Evolutionary conservation across 2,888 invertebrate genomes (phyloP).

Genomic region (Plusia festucae): DNA sequence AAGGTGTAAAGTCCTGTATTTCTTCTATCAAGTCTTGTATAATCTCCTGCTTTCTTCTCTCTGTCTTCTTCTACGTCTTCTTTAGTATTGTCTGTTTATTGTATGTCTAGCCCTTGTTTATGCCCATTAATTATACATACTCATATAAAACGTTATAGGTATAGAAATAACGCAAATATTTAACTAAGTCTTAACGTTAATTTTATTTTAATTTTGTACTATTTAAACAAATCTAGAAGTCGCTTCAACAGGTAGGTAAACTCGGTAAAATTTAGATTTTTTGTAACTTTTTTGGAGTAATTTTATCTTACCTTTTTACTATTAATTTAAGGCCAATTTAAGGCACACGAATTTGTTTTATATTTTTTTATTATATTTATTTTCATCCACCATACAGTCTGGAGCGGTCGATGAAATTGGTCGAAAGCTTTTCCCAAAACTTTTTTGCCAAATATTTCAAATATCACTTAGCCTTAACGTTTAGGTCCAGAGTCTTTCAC

Average conservation of each 20-base stretch:
- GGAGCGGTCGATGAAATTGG: slow-evolving; percentile 86
- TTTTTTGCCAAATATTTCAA: slow-evolving; percentile 84
- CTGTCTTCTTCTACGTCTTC: slow-evolving; percentile 58
- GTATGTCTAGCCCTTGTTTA: slow-evolving; percentile 76
- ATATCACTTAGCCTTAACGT: slow-evolving; percentile 87
- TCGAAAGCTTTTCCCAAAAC: slow-evolving; percentile 83
- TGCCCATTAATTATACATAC: slow-evolving; percentile 84
- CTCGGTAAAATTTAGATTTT: slow-evolving; percentile 84
- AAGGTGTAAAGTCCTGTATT: slow-evolving; percentile 53
- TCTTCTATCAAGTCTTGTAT: slow-evolving; percentile 55
- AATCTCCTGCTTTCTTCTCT: slow-evolving; percentile 53
- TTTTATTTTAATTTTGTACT: slow-evolving; percentile 88
- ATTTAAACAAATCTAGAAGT: slow-evolving; percentile 88
- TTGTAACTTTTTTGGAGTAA: slow-evolving; percentile 76
- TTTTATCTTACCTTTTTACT: slow-evolving; percentile 87
- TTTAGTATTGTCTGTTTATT: slow-evolving; percentile 76
- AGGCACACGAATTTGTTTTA: slow-evolving; percentile 84
- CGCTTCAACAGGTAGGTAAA: slow-evolving; percentile 87
- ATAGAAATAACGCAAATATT: slow-evolving; percentile 86
- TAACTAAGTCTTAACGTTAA: slow-evolving; percentile 88
- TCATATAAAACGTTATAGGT: slow-evolving; percentile 87
- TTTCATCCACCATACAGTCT: slow-evolving; percentile 82
- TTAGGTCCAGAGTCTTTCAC: slow-evolving; percentile 85
- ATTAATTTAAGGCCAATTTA: slow-evolving; percentile 90
- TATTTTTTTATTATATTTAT: slow-evolving; percentile 75